A percentile compares a stretch with the other conserved stretches of the same genome.
phyloP scores from a whole-genome alignment of 2,888 invertebrate species.

The Schizaphis graminum region DNA sequence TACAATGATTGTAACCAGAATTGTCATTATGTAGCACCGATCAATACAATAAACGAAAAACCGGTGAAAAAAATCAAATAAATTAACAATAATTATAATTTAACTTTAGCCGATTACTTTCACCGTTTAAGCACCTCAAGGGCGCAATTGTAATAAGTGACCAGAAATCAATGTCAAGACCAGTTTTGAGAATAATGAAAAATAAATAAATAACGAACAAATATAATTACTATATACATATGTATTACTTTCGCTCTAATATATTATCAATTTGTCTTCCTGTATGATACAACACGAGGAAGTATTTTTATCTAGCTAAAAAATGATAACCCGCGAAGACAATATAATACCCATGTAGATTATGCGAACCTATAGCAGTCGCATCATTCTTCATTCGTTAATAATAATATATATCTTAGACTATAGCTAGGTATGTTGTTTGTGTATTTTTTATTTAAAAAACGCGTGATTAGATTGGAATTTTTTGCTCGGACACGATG shows the following conservation, averaged over 20 bases:
- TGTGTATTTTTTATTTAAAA: neutral
- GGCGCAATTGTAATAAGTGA: conserved; percentile 33
- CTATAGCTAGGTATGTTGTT: neutral
- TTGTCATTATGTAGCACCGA: neutral
- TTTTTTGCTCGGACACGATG: neutral
- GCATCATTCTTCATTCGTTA: neutral
- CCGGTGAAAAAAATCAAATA: neutral
- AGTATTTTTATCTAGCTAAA: neutral
- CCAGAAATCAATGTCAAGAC: conserved; percentile 63
- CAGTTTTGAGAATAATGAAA: conserved; percentile 26
- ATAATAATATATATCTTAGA: neutral
- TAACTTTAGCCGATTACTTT: conserved; percentile 34
- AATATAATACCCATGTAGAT: neutral
- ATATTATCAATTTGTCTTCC: conserved; percentile 27
- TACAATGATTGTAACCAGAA: neutral
- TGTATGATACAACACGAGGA: conserved; percentile 27
- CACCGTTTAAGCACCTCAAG: conserved; percentile 13
- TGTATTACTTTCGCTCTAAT: conserved; percentile 51
- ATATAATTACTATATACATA: neutral
- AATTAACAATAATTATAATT: conserved; percentile 31
- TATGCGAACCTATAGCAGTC: neutral
- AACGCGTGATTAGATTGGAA: neutral
- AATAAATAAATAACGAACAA: neutral
- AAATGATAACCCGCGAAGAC: neutral
- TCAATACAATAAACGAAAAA: neutral